Evolutionary conservation across 2,888 invertebrate genomes (phyloP), one percentile per base, ranked within the genome.

Genomic region (Plebejus melissa): DNA sequence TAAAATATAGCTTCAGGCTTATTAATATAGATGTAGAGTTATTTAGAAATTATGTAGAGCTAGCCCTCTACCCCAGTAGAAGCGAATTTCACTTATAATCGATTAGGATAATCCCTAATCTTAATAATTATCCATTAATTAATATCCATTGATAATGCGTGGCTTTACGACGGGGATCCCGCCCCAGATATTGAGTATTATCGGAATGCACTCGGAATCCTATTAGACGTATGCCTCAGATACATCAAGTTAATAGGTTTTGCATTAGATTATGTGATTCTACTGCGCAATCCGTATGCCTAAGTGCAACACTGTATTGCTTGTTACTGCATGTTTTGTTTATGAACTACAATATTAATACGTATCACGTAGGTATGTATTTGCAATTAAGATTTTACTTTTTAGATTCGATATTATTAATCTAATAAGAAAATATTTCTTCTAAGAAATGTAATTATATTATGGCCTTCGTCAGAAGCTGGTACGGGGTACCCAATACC

Each of bases 121-220:
- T 32, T 32, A 28, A 46, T 71, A 71, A 72, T 72, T 6, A 54
- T 32, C 72, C 72, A 72, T 72, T 72, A 72, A 72, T 72, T 54
- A 72, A 72, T 72, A 72, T 54, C 72, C 54, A 72, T 54, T 54
- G 32, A 50, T 72, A 72, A 50, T 77, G 76, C 77, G 79, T 83
- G 81, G 85, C 86, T 86, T 87, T 81, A 82, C 83, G 85, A 83
- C 85, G 78, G 80, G 76, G 80, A 79, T 76, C 79, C 76, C 75
- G 88, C 88, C 88, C 83, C 83, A 87, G 88, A 90, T 88, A 88
- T 85, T 87, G 88, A 88, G 86, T 87, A 88, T 89, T 88, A 89
- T 87, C 88, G 89, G 89, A 87, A 89, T 87, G 87, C 88, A 86
- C 88, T 89, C 82, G 83, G 84, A 87, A 89, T 90, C 89, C 90